A percentile compares a stretch with the other conserved stretches of the same genome.
Evolutionary conservation across 2,113 vertebrate genomes (phyloP).

Genomic region (Onychostruthus taczanowskii): DNA sequence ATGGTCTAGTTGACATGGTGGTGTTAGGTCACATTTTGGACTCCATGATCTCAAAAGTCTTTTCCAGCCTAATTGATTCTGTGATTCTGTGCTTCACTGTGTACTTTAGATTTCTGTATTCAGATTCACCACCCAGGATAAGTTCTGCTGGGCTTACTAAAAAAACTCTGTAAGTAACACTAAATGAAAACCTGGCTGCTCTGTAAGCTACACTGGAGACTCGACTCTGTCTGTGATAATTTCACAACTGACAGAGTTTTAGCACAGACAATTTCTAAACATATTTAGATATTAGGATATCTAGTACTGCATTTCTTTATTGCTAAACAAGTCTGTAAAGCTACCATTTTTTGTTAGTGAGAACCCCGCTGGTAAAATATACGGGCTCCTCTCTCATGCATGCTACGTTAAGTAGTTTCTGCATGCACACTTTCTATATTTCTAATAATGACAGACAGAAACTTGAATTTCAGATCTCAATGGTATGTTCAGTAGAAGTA

Average conservation of each 20-base stretch:
- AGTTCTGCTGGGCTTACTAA: background rate
- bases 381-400: background rate
- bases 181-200: background rate
- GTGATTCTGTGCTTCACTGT: background rate
- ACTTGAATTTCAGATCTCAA: slow-evolving; percentile 16
- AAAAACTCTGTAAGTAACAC: background rate
- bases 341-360: background rate
- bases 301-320: background rate
- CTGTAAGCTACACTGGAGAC: background rate
- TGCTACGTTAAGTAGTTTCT: background rate
- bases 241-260: background rate
- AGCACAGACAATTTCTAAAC: background rate
- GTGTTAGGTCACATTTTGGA: background rate
- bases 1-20: too few relatives aligned
- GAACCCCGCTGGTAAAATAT: background rate
- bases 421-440: background rate
- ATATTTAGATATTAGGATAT: background rate
- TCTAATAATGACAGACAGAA: background rate
- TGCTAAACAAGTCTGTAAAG: background rate
- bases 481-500: slow-evolving; percentile 3
- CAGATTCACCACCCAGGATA: background rate
- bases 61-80: background rate
- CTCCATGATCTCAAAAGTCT: background rate
- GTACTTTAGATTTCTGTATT: background rate
- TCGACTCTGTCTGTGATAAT: background rate